A percentile compares a stretch with the other conserved stretches of the same genome.
These are phyloP conservation scores for Therioaphis trifolii DNA, from an alignment of 2,888 invertebrate species.

Conservation along the genomic window DNA sequence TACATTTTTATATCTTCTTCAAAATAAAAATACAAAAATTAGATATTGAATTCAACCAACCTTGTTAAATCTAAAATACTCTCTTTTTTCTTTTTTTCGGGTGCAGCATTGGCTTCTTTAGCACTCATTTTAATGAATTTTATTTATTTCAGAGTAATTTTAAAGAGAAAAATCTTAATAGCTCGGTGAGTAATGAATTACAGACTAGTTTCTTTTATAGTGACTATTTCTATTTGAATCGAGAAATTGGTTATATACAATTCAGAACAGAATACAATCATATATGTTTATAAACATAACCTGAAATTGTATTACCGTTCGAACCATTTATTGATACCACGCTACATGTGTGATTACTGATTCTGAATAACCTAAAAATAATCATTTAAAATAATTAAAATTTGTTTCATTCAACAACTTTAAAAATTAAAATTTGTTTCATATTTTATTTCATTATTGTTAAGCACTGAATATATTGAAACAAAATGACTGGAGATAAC, in stretches of 20 bases:
- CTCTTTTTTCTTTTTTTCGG: conserved; percentile 94
- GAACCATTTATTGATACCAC: conserved; percentile 26
- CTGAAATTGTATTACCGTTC: not conserved
- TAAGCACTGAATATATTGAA: too few species aligned
- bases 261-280: conserved; percentile 20
- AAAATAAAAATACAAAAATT: not conserved
- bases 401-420: too few species aligned
- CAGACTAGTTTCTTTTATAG: too few species aligned
- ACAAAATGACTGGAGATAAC: conserved; percentile 14
- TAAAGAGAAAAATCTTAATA: too few species aligned
- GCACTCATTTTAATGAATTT: conserved; percentile 47
- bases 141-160: too few species aligned
- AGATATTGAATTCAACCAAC: conserved; percentile 64
- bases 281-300: conserved; percentile 42
- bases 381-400: not conserved
- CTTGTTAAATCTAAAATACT: conserved; percentile 97
- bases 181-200: too few species aligned
- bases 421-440: too few species aligned
- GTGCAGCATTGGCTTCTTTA: conserved; percentile 73
- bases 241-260: not conserved
- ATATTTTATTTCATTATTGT: too few species aligned
- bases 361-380: conserved; percentile 30
- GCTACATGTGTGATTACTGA: not conserved
- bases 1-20: too few species aligned
- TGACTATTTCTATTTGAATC: too few species aligned